Evolutionary conservation across 2,797 vertebrate species (phyloP).

Genomic region (Hybognathus amarus): DNA sequence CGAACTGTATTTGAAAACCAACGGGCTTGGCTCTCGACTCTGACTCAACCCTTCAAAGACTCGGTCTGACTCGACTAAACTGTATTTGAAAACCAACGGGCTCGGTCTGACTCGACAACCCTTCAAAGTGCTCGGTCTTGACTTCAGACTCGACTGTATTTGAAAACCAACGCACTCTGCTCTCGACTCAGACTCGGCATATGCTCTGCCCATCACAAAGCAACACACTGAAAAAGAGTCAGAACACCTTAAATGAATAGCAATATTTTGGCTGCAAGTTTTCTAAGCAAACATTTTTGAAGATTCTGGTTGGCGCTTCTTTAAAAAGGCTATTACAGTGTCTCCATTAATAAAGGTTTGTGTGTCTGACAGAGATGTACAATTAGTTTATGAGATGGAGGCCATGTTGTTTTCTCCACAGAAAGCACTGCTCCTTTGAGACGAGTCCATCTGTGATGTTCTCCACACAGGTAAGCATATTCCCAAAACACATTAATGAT

Average conservation of each 20-base stretch:
- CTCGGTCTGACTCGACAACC: too few relatives aligned
- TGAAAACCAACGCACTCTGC: too few relatives aligned
- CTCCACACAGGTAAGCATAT: constrained; percentile 38
- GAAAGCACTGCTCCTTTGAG: constrained; percentile 31
- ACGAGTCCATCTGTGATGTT: constrained; percentile 29
- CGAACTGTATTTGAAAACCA: too few relatives aligned
- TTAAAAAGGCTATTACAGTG: constrained; percentile 24
- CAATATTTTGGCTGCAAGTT: too few relatives aligned
- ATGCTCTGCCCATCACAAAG: too few relatives aligned
- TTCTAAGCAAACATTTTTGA: background rate
- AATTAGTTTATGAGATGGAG: constrained; percentile 34
- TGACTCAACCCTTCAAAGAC: too few relatives aligned
- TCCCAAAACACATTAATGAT: constrained; percentile 54
- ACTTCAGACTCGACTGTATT: too few relatives aligned
- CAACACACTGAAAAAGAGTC: background rate
- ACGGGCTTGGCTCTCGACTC: too few relatives aligned
- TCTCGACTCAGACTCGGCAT: too few relatives aligned
- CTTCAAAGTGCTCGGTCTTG: too few relatives aligned
- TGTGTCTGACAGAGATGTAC: constrained; percentile 29
- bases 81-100: too few relatives aligned
- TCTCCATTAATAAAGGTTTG: constrained; percentile 9
- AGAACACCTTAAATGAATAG: background rate
- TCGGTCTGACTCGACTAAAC: too few relatives aligned
- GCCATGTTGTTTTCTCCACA: constrained; percentile 32
- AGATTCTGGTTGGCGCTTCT: background rate